A percentile compares a stretch with the other conserved stretches of the same genome.
Evolutionary conservation across 2,888 invertebrate species (phyloP).

Genomic region (Drosophila phalerata): DNA sequence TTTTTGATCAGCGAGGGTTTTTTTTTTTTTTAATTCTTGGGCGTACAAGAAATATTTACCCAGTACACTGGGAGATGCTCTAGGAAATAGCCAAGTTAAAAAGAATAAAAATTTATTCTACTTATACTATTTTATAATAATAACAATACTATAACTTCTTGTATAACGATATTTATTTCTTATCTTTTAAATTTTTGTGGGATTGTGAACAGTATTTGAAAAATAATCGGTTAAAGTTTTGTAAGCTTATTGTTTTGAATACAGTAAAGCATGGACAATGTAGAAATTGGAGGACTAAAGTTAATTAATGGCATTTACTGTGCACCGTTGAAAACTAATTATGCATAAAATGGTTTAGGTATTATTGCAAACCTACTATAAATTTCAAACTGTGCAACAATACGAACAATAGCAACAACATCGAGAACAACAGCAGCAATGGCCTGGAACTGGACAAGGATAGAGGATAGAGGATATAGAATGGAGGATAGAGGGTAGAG

Average conservation of each 20-base stretch:
- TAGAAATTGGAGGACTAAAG: slow-evolving; percentile 41
- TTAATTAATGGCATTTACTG: slow-evolving; percentile 77
- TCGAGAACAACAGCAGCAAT: slow-evolving; percentile 54
- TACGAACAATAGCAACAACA: slow-evolving; percentile 55
- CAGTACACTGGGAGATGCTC: no score
- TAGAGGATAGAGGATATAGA: not conserved
- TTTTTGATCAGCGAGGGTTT: no score
- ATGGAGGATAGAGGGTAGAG: not conserved
- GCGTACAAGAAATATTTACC: no score
- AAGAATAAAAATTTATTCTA: no score
- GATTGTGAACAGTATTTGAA: no score
- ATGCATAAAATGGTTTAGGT: slow-evolving; percentile 79
- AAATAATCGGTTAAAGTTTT: not conserved
- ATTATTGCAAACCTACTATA: slow-evolving; percentile 80
- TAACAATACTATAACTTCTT: no score
- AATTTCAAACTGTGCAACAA: slow-evolving; percentile 74
- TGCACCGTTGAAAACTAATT: slow-evolving; percentile 77
- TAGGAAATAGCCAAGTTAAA: no score
- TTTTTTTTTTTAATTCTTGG: no score
- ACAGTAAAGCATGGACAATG: slow-evolving; percentile 16
- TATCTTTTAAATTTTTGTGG: no score
- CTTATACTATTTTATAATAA: no score
- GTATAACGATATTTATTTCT: no score
- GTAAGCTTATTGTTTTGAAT: not conserved
- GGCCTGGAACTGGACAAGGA: slow-evolving; percentile 24